These are phyloP conservation scores for Drosophila jambulina DNA, from an alignment of 1,140 invertebrate genomes.

Conservation along the genomic window DNA sequence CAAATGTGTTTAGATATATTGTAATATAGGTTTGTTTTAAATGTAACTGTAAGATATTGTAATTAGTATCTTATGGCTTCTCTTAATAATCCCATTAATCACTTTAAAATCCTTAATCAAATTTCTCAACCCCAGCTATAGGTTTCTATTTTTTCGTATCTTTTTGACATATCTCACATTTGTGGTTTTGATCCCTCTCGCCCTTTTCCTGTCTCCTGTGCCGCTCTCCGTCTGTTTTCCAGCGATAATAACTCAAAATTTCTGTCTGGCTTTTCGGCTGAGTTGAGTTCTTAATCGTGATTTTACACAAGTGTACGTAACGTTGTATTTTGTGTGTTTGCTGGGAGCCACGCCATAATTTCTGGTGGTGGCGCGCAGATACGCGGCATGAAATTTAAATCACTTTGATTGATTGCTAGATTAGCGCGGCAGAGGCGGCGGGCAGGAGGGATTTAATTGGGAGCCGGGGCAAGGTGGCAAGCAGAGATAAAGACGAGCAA, in stretches of 20 bases:
- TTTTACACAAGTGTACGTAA: conserved; percentile 24
- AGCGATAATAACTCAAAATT: conserved; percentile 39
- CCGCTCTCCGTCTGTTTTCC: conserved; percentile 16
- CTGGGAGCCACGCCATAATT: conserved; percentile 9
- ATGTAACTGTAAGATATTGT: too few relatives aligned
- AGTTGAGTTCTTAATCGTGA: conserved; percentile 55
- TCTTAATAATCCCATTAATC: background rate
- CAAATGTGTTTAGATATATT: too few relatives aligned
- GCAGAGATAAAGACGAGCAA: conserved; percentile 33
- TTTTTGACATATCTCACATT: conserved; percentile 11
- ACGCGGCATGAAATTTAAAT: conserved; percentile 81
- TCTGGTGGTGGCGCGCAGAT: conserved; percentile 37
- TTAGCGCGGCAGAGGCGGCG: conserved; percentile 37
- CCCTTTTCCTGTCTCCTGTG: background rate
- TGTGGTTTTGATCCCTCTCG: background rate
- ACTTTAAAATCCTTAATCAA: too few relatives aligned
- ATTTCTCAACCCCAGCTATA: background rate
- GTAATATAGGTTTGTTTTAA: too few relatives aligned
- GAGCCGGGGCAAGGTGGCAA: conserved; percentile 39
- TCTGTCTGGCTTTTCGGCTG: conserved; percentile 15
- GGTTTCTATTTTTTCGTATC: background rate
- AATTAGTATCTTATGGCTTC: too few relatives aligned
- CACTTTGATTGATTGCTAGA: conserved; percentile 83
- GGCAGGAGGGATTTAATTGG: conserved; percentile 15
- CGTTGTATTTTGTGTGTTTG: conserved; percentile 10